phyloP scores from a whole-genome alignment of 2,797 vertebrate species.

The Mormyrus proboscirostris region DNA sequence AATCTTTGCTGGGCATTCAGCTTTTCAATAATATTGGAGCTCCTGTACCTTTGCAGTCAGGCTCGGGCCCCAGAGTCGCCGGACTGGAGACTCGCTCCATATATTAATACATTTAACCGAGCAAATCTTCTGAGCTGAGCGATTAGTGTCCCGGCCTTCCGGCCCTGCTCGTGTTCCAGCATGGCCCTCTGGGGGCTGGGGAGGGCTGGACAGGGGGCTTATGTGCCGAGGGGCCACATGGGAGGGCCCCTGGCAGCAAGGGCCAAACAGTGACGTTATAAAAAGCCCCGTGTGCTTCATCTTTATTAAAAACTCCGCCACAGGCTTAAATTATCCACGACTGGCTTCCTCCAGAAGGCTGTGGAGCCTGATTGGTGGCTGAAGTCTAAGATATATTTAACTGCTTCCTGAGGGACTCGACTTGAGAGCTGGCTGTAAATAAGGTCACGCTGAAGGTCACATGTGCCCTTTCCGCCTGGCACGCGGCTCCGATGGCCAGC shows the following conservation, averaged over 20 bases:
- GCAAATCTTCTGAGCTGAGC: conserved; percentile 56
- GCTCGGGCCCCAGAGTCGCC: conserved; percentile 17
- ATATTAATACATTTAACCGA: conserved; percentile 52
- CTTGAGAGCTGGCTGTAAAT: not conserved
- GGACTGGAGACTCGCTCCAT: conserved; percentile 40
- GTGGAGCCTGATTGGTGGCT: not conserved
- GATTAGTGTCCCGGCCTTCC: conserved; percentile 22
- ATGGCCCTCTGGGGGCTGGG: not conserved
- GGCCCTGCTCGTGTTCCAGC: not conserved
- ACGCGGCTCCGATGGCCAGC: not conserved
- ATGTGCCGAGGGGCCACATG: not conserved
- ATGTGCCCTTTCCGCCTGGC: not conserved
- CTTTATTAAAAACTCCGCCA: conserved; percentile 1
- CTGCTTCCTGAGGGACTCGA: not conserved
- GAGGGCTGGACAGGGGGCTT: not conserved
- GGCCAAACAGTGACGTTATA: not conserved
- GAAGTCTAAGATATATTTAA: not conserved
- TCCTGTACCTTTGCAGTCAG: conserved; percentile 37
- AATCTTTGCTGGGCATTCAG: conserved; percentile 44
- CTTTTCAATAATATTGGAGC: conserved; percentile 47
- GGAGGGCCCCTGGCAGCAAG: not conserved
- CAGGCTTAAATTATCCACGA: not conserved
- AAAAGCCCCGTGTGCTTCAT: not conserved
- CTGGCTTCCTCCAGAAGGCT: not conserved
- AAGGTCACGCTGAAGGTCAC: not conserved